Conservation (phyloP, 2,888 invertebrate species). For the Onchidella celtica region DNA sequence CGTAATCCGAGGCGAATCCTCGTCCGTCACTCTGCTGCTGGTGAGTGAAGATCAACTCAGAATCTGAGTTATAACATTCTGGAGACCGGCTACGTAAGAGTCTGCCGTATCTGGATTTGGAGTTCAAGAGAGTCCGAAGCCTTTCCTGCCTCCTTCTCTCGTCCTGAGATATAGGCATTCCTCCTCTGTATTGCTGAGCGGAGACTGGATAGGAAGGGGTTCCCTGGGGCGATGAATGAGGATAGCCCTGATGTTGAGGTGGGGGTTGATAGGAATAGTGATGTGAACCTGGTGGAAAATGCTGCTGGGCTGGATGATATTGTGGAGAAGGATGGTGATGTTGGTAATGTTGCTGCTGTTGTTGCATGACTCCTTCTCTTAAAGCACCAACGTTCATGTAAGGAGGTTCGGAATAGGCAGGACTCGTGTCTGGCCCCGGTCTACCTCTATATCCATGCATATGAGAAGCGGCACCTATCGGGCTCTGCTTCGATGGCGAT, state of each 20-base stretch:
- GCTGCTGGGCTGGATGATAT: slow-evolving; percentile 21
- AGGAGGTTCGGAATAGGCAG: slow-evolving; percentile 50
- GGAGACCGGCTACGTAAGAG: slow-evolving; percentile 82
- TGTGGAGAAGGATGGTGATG: slow-evolving; percentile 37
- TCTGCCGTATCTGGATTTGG: slow-evolving; percentile 72
- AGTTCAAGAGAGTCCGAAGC: slow-evolving; percentile 71
- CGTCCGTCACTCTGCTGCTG: slow-evolving; percentile 66
- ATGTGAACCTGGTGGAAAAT: background rate
- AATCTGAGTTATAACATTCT: slow-evolving; percentile 91
- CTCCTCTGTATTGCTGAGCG: slow-evolving; percentile 47
- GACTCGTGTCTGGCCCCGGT: slow-evolving; percentile 30
- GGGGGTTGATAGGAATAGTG: slow-evolving; percentile 36
- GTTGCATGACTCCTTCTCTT: slow-evolving; percentile 44
- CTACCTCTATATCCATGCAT: slow-evolving; percentile 15
- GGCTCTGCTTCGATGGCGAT: slow-evolving; percentile 52
- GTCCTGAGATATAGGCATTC: slow-evolving; percentile 54
- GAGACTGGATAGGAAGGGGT: slow-evolving; percentile 21
- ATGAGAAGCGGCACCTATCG: slow-evolving; percentile 1
- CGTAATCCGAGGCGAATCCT: slow-evolving; percentile 75
- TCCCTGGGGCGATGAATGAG: slow-evolving; percentile 34
- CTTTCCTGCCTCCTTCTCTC: slow-evolving; percentile 68
- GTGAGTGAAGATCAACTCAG: slow-evolving; percentile 85
- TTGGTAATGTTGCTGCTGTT: slow-evolving; percentile 39
- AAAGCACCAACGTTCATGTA: slow-evolving; percentile 54
- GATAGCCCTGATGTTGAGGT: slow-evolving; percentile 24